phyloP scores from a whole-genome alignment of 35 echinoderm and acorn worm genomes.

The Lytechinus pictus region DNA sequence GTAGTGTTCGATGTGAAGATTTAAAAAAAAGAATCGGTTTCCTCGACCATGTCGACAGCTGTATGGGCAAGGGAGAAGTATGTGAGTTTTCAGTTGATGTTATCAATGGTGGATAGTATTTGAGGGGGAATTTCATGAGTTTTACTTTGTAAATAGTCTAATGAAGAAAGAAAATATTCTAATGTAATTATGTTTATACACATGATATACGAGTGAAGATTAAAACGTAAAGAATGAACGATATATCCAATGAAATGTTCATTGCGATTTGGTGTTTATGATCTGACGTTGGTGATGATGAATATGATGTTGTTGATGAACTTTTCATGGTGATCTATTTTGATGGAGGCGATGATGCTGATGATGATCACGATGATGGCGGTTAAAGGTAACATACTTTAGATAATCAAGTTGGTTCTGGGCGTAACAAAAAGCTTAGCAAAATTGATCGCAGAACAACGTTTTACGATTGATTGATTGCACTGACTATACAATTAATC shows the following conservation, averaged over 20 bases:
- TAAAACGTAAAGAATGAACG: neutral
- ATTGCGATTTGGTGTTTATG: neutral
- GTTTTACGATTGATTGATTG: too few species aligned
- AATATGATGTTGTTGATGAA: neutral
- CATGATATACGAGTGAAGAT: neutral
- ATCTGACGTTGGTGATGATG: neutral
- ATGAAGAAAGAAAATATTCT: neutral
- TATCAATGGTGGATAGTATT: neutral
- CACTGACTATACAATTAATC: too few species aligned
- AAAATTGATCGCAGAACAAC: too few species aligned
- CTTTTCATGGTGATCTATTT: neutral
- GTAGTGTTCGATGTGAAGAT: too few species aligned
- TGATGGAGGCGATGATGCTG: conserved; percentile 28
- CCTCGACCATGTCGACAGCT: neutral
- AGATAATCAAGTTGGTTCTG: too few species aligned
- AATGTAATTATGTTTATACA: conserved; percentile 7
- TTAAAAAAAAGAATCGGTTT: too few species aligned
- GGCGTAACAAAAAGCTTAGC: too few species aligned
- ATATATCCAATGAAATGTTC: neutral
- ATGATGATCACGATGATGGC: conserved; percentile 14
- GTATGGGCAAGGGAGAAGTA: neutral
- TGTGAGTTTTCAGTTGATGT: neutral
- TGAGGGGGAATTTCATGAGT: neutral
- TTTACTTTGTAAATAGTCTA: neutral
- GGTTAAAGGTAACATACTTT: neutral